Conservation (phyloP, 1,140 invertebrate genomes). For the Papilio machaon region DNA sequence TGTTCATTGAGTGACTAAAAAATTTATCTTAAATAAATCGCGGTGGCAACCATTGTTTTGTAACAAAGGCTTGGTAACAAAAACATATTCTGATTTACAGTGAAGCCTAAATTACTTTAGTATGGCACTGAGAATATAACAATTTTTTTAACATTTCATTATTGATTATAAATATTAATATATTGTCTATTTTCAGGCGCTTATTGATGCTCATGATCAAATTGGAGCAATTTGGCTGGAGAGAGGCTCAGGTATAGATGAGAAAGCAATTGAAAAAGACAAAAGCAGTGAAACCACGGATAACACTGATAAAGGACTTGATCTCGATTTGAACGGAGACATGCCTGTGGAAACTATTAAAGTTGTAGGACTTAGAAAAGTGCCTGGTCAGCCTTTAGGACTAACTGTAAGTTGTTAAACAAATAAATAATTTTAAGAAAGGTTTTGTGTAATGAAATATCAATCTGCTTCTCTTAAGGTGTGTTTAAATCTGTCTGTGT, state of each 20-base stretch:
- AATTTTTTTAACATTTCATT: neutral
- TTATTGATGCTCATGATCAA: conserved; percentile 84
- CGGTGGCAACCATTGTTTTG: neutral
- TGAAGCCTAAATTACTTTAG: neutral
- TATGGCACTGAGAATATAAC: neutral
- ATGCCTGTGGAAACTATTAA: conserved; percentile 90
- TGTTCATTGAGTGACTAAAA: neutral
- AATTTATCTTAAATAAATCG: neutral
- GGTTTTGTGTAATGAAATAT: neutral
- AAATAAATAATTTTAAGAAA: neutral
- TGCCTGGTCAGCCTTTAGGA: conserved; percentile 94
- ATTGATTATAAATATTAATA: neutral
- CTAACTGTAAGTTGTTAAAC: conserved; percentile 81
- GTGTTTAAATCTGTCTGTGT: neutral
- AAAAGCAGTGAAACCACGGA: conserved; percentile 63
- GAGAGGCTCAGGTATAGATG: conserved; percentile 79
- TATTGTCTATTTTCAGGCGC: conserved; percentile 70
- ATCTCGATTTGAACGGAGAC: conserved; percentile 81
- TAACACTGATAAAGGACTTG: conserved; percentile 64
- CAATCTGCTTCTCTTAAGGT: neutral
- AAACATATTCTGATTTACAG: conserved; percentile 2
- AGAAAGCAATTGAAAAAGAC: conserved; percentile 57
- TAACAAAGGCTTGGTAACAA: neutral
- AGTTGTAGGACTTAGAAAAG: conserved; percentile 94
- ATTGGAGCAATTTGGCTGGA: conserved; percentile 83